These are phyloP conservation scores for Oeneis ivallda DNA, from an alignment of 2,888 invertebrate species.

Conservation along the genomic window DNA sequence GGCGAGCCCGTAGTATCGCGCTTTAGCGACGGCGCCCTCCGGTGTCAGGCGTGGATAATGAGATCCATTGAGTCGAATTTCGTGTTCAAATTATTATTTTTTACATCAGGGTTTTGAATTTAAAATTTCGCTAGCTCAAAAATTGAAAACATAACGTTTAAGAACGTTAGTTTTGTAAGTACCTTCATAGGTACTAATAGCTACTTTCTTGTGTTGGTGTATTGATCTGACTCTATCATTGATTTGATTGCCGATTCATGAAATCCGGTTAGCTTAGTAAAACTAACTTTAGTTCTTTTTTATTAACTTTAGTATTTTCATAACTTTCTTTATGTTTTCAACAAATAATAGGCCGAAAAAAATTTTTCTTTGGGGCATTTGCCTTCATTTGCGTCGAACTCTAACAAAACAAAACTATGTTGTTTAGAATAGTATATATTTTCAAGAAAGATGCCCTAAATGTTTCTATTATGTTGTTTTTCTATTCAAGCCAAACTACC, in stretches of 20 bases:
- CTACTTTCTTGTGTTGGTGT: too few relatives aligned
- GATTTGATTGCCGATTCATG: too few relatives aligned
- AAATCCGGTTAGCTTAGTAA: too few relatives aligned
- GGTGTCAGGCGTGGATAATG: slow-evolving; percentile 68
- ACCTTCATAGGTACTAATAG: neutral
- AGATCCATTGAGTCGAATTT: slow-evolving; percentile 54
- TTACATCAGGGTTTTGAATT: slow-evolving; percentile 14
- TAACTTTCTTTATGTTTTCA: too few relatives aligned
- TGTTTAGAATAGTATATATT: too few relatives aligned
- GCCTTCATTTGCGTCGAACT: too few relatives aligned
- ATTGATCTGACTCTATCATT: too few relatives aligned
- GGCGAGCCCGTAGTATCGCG: slow-evolving; percentile 81
- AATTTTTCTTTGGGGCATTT: too few relatives aligned
- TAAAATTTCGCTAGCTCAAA: slow-evolving; percentile 3
- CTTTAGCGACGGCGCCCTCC: slow-evolving; percentile 82
- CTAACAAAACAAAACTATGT: too few relatives aligned
- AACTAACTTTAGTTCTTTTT: too few relatives aligned
- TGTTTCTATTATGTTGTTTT: neutral
- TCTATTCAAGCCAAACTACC: neutral
- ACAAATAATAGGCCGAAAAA: too few relatives aligned
- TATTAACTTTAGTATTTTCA: too few relatives aligned
- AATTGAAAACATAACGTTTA: neutral
- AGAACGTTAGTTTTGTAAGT: neutral
- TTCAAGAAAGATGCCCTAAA: neutral
- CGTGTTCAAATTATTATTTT: slow-evolving; percentile 41